Evolutionary conservation across 64 coral and sea anemone genomes (phyloP).

Genomic region (Actinia tenebrosa): DNA sequence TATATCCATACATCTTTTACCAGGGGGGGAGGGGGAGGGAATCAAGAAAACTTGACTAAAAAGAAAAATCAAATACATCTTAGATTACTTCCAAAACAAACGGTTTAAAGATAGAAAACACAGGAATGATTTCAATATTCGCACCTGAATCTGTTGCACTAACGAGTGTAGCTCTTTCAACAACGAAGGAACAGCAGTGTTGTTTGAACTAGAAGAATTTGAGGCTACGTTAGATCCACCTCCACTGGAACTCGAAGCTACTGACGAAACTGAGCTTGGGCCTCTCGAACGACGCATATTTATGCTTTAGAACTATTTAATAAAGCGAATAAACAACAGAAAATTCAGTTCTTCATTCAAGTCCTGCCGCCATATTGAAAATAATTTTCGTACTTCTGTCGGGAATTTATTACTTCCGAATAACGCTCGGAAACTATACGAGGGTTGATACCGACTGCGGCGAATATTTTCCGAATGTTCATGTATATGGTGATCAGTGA

Average conservation of each 20-base stretch:
- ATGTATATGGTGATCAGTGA: background rate
- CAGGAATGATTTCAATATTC: background rate
- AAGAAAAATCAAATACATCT: too few relatives aligned
- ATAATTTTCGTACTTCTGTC: background rate
- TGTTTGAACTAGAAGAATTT: constrained; percentile 2
- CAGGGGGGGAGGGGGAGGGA: background rate
- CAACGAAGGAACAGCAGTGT: constrained; percentile 80
- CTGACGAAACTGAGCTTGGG: constrained; percentile 30
- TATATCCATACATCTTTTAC: too few relatives aligned
- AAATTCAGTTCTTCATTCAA: constrained; percentile 4
- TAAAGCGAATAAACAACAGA: background rate
- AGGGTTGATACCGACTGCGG: background rate
- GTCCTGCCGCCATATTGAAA: constrained; percentile 28
- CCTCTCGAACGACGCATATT: constrained; percentile 86
- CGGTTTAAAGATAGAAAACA: background rate
- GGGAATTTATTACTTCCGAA: background rate
- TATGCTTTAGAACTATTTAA: background rate
- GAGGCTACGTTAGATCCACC: background rate
- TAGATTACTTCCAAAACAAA: background rate
- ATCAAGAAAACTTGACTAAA: too few relatives aligned
- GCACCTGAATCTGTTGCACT: constrained; percentile 84
- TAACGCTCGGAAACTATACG: background rate
- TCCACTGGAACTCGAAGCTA: background rate
- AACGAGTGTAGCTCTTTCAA: constrained; percentile 84
- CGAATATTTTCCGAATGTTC: background rate